Evolutionary conservation across 2,797 vertebrate genomes (phyloP), one percentile per base, ranked within the genome.

Genomic region (Pelodytes ibericus): DNA sequence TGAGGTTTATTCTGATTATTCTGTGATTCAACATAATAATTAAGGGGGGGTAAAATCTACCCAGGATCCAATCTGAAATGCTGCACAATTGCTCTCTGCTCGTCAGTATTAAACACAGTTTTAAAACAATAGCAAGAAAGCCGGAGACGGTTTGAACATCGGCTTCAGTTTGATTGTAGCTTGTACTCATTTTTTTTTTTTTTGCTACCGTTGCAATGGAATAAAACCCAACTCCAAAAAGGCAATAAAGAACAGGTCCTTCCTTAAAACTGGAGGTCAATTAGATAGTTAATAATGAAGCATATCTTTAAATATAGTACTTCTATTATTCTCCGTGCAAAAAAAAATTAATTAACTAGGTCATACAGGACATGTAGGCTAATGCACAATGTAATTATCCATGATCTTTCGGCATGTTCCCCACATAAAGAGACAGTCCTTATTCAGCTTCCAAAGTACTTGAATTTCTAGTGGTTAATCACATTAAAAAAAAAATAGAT

Each of bases 301-400:
- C 83, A 25, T 88, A 90, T 88, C 86, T 87, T 91, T 88, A 91
- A 90, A 91, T 91, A 89, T 91, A 90, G 91, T 89, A 87, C 88
- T 88, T 86, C 83, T 90, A 91, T 91, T 91, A 91, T 92, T 90
- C 90, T 90, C 80, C 86, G 79, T 84, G 91, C 87, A 90, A 91
- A 90, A 91, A 92, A 90, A 91, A 92, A 92, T 91, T 92, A 92
- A 93, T 93, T 91, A 92, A 90, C 83, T 88, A 88, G 89, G 90
- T 90, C 89, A 89, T 81, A 70, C 68, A 85, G 90, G 89, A 82
- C 86, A 82, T 61, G 86, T 83, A 90, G 89, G 89, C 87, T 92
- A 92, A 93, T 91, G 88, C 89, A 84, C 74, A 89, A 87, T 82
- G 87, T 87, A 91, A 92, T 92, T 91, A 91, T 89, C 89, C 83